phyloP scores from a whole-genome alignment of 2,797 vertebrate species.

The Cuculus canorus region DNA sequence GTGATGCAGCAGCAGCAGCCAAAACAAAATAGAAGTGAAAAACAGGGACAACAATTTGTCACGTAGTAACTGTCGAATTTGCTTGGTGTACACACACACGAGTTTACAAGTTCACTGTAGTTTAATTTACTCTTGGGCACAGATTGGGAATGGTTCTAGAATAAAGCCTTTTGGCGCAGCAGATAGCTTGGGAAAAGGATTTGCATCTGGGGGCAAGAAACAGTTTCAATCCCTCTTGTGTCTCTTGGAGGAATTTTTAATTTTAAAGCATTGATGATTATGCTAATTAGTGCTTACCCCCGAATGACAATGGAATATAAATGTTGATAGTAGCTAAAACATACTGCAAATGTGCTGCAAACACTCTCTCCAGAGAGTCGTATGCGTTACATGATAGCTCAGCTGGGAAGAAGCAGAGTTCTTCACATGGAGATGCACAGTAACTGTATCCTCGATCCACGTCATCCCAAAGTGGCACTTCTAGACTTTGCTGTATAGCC shows the following conservation, averaged over 20 bases:
- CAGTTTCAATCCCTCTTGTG: background rate
- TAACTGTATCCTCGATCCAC: background rate
- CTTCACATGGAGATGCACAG: background rate
- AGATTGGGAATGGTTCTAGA: constrained; percentile 27
- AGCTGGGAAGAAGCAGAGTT: background rate
- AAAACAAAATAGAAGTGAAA: background rate
- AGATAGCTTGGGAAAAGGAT: constrained; percentile 38
- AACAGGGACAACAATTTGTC: background rate
- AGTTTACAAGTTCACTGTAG: background rate
- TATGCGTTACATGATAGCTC: background rate
- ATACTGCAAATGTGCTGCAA: constrained; percentile 28
- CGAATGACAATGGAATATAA: constrained; percentile 60
- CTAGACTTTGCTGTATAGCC: background rate
- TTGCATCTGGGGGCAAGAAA: constrained; percentile 29
- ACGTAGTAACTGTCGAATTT: background rate
- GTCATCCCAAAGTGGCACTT: constrained; percentile 9
- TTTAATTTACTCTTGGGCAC: constrained; percentile 23
- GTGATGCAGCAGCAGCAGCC: background rate
- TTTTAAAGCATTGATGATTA: constrained; percentile 51
- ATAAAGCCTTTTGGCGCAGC: constrained; percentile 27
- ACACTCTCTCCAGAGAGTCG: constrained; percentile 39
- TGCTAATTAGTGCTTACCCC: constrained; percentile 57
- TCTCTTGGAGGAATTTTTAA: constrained; percentile 51
- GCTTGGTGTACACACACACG: background rate
- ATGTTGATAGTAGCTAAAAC: constrained; percentile 62